Percentiles rank a stretch among this genome's conserved stretches.
Evolutionary conservation across 2,113 vertebrate species (phyloP).

Genomic region (Caranx melampygus): DNA sequence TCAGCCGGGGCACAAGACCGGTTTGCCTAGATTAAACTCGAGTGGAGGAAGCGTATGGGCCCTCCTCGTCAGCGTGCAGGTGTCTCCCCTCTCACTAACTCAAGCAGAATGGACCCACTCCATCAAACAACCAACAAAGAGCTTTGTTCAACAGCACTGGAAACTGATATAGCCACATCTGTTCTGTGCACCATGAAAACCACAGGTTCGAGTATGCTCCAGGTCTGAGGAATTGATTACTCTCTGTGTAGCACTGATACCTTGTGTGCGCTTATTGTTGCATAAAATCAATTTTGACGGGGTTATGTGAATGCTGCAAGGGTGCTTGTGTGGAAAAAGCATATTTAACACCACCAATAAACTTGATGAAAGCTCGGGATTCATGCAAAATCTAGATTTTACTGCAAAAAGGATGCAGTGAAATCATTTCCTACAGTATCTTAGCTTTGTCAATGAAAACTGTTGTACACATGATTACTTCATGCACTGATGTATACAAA

Average conservation of each 20-base stretch:
- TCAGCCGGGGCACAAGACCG: slow-evolving; percentile 34
- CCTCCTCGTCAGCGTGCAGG: slow-evolving; percentile 44
- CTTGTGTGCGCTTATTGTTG: background rate
- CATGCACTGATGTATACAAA: background rate
- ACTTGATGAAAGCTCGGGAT: background rate
- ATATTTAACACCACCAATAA: background rate
- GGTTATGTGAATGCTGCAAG: background rate
- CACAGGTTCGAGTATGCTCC: slow-evolving; percentile 3
- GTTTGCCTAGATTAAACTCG: slow-evolving; percentile 33
- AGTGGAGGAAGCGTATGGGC: slow-evolving; percentile 45
- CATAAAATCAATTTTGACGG: background rate
- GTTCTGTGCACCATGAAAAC: slow-evolving; percentile 7
- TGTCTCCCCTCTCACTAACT: slow-evolving; percentile 56
- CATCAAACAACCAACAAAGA: slow-evolving; percentile 56
- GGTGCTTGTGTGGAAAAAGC: background rate
- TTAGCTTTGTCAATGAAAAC: background rate
- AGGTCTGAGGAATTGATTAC: slow-evolving; percentile 1
- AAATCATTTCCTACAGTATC: background rate
- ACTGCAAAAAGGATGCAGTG: background rate
- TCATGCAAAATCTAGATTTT: background rate
- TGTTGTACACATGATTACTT: too few species aligned
- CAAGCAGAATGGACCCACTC: slow-evolving; percentile 42
- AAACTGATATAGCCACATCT: slow-evolving; percentile 47
- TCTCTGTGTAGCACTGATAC: slow-evolving; percentile 26
- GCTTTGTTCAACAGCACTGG: slow-evolving; percentile 42